phyloP scores from a whole-genome alignment of 2,113 vertebrate species.

The Tapirus terrestris region DNA sequence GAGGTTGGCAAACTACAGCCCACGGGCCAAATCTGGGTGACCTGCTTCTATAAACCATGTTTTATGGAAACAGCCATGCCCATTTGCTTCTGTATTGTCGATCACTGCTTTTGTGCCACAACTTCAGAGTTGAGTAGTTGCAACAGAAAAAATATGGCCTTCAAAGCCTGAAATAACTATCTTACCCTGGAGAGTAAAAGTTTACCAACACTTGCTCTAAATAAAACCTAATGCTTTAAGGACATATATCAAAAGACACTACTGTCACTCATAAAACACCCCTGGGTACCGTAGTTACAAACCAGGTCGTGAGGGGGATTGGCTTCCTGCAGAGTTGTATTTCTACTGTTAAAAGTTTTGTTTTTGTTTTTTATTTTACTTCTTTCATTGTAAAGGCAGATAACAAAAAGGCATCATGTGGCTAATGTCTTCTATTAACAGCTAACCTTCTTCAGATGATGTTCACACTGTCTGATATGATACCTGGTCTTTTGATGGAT shows the following conservation, averaged over 20 bases:
- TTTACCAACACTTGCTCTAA: background rate
- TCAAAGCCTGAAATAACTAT: background rate
- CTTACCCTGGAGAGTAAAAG: background rate
- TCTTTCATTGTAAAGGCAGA: conserved; percentile 34
- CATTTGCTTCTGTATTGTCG: background rate
- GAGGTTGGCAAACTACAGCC: background rate
- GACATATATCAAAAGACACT: background rate
- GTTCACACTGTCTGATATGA: background rate
- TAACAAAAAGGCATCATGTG: background rate
- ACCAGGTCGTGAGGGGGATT: background rate
- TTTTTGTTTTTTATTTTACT: background rate
- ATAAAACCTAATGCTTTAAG: conserved; percentile 46
- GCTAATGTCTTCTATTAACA: background rate
- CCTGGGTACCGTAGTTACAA: background rate
- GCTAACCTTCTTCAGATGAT: background rate
- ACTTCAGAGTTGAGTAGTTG: background rate
- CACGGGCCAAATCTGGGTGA: background rate
- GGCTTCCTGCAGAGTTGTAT: background rate
- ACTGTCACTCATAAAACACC: background rate
- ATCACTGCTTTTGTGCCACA: background rate
- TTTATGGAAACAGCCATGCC: background rate
- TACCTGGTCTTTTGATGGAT: conserved; percentile 3
- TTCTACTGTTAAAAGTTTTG: background rate
- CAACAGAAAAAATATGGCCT: background rate
- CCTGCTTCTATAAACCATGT: background rate